Base-by-base conservation (phyloP, 1,140 invertebrate genomes). In the Paracyclopina nana region DNA sequence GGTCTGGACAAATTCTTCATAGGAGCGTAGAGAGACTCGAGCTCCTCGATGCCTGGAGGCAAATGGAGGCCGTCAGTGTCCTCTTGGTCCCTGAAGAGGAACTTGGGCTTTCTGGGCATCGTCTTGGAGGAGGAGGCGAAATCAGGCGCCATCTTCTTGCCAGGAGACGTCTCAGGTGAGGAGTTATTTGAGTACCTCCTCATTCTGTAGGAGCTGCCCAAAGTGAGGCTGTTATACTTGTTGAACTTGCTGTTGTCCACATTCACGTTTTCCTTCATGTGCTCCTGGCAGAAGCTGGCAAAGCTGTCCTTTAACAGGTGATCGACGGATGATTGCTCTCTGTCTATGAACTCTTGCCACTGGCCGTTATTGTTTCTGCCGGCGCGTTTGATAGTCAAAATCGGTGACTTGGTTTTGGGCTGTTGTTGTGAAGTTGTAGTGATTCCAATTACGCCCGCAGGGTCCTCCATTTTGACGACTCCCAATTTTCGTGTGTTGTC, bases 1-100 rank as follows among this genome's bases (percentile, higher is more conserved):
- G 50, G 50, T 27, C 18, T 14, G 20, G 16, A 45, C 14, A 52
- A 41, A 24, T 52, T 52, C 25, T 44, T 52, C 50, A 52, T 52
- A 4, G 50, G 31, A 20, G 31, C 24, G 27, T 52, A 52, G 12
- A 46, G 20, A 3, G 50, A n/a, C 40, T 52, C 50, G 12, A 52
- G 50, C 24, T 52, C 50, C 11, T 22, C 20, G 34, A 52, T 46
- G 16, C 50, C 50, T 28, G 50, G 31, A 4, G 50, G 50, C n/a
- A 48, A 14, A 48, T 48, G 34, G 14, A 16, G 34, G 34, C 14
- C 14, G 30, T 11, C 24, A 28, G 45, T 22, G 27, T 16, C 27
- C 45, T 20, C 14, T 14, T 44, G 12, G 24, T 20, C 16, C 24
- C 28, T 29, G 20, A 16, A 16, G 20, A 24, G 12, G 16, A 27